These are phyloP conservation scores for Darevskia nairensis DNA, from an alignment of 2,797 vertebrate species.

Conservation along the genomic window DNA sequence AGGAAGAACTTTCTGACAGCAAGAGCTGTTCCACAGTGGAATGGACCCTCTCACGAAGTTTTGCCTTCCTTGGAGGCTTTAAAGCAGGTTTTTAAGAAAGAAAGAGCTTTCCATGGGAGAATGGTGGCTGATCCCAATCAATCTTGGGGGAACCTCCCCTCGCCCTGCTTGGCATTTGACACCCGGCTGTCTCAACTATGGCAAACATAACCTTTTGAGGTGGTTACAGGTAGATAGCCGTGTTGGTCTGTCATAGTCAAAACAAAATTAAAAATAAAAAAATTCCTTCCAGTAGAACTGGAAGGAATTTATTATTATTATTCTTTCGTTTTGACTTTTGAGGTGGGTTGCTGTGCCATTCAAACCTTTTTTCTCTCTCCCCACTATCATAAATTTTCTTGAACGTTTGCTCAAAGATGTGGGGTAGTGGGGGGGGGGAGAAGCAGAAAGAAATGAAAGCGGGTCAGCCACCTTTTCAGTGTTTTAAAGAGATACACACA, in stretches of 20 bases:
- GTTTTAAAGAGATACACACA: background rate
- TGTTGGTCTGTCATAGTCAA: no score
- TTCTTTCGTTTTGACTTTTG: no score
- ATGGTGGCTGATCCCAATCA: background rate
- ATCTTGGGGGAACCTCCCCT: background rate
- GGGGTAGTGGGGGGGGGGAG: background rate
- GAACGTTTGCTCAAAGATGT: background rate
- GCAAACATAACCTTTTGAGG: constrained; percentile 24
- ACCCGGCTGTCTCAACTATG: background rate
- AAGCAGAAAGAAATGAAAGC: constrained; percentile 9
- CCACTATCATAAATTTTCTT: constrained; percentile 46
- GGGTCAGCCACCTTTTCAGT: constrained; percentile 16
- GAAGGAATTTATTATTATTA: no score
- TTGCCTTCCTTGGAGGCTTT: no score
- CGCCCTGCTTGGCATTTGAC: no score
- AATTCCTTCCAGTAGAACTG: no score
- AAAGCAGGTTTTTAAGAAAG: background rate
- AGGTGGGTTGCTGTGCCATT: background rate
- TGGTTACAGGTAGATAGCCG: no score
- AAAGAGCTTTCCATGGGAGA: constrained; percentile 17
- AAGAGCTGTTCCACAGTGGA: no score
- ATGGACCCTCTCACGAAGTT: no score
- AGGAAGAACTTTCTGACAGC: no score
- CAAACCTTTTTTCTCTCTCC: constrained; percentile 44
- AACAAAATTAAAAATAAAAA: no score